Evolutionary conservation across 1,140 invertebrate species (phyloP).

Genomic region (Eupeodes corollae): DNA sequence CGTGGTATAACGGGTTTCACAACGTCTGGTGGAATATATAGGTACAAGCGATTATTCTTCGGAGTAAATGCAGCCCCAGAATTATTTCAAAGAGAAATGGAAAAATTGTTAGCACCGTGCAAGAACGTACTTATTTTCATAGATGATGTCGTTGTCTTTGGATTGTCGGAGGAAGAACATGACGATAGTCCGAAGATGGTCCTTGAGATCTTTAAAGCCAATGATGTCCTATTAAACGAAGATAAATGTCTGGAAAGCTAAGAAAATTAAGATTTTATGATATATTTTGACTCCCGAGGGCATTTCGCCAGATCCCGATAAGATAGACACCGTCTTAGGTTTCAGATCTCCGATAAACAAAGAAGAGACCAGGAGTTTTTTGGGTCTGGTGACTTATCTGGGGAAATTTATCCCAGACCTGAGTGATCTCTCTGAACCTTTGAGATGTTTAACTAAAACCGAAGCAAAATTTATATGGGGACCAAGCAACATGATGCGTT

Average conservation of each 20-base stretch:
- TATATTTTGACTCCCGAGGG: slow-evolving; percentile 33
- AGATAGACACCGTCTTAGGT: background rate
- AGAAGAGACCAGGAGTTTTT: slow-evolving; percentile 8
- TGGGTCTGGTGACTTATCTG: slow-evolving; percentile 9
- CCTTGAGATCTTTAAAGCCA: slow-evolving; percentile 12
- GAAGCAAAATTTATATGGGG: slow-evolving; percentile 3
- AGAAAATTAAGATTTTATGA: slow-evolving; percentile 33
- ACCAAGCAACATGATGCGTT: no score
- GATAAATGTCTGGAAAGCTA: slow-evolving; percentile 23
- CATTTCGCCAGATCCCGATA: slow-evolving; percentile 23
- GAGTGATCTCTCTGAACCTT: slow-evolving; percentile 5
- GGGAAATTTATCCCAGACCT: slow-evolving; percentile 11
- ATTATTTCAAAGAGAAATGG: slow-evolving; percentile 14
- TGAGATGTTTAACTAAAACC: slow-evolving; percentile 2
- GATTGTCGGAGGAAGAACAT: slow-evolving; percentile 13
- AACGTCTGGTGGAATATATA: slow-evolving; percentile 11
- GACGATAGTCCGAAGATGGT: slow-evolving; percentile 10
- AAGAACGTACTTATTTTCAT: background rate
- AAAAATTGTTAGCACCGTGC: slow-evolving; percentile 5
- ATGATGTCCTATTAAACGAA: background rate
- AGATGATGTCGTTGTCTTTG: slow-evolving; percentile 9
- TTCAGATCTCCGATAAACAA: slow-evolving; percentile 5
- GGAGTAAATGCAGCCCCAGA: slow-evolving; percentile 12
- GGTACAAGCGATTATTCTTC: slow-evolving; percentile 15
- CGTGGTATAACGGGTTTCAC: slow-evolving; percentile 15